Conservation (phyloP, 2,797 vertebrate genomes). For the Carduelis carduelis region DNA sequence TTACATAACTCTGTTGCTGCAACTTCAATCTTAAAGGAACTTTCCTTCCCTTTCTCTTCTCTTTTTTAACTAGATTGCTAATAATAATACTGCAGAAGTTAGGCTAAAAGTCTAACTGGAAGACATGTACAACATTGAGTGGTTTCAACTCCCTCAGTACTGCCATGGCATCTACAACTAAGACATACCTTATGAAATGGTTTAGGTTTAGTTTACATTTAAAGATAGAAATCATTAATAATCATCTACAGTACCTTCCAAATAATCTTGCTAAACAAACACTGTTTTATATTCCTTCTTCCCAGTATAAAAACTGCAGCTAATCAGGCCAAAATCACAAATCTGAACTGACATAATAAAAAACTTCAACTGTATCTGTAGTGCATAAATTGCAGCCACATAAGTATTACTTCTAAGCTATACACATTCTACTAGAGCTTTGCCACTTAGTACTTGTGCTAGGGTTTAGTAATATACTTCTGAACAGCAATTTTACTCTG, state of each 20-base stretch:
- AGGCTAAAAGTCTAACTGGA: background rate
- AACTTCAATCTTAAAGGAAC: background rate
- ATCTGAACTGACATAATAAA: background rate
- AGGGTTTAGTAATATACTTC: background rate
- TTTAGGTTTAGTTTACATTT: background rate
- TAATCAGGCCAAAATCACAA: background rate
- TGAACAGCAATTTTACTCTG: background rate
- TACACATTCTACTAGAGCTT: background rate
- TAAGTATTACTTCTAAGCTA: background rate
- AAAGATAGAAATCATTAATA: background rate
- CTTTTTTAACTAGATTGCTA: background rate
- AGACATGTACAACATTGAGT: background rate
- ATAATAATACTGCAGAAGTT: background rate
- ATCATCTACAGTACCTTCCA: background rate
- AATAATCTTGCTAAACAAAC: background rate
- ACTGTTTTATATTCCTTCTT: background rate
- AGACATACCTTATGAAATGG: background rate
- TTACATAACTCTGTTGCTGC: conserved; percentile 9
- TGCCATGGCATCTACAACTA: background rate
- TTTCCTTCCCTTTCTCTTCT: background rate
- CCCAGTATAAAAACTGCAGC: background rate
- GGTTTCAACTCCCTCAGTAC: background rate
- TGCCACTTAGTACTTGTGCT: background rate
- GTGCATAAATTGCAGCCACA: rapidly evolving
- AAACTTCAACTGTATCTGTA: background rate